Percentiles rank a stretch among this genome's conserved stretches.
phyloP scores from a whole-genome alignment of 2,113 vertebrate genomes.

The Bostrychus sinensis region DNA sequence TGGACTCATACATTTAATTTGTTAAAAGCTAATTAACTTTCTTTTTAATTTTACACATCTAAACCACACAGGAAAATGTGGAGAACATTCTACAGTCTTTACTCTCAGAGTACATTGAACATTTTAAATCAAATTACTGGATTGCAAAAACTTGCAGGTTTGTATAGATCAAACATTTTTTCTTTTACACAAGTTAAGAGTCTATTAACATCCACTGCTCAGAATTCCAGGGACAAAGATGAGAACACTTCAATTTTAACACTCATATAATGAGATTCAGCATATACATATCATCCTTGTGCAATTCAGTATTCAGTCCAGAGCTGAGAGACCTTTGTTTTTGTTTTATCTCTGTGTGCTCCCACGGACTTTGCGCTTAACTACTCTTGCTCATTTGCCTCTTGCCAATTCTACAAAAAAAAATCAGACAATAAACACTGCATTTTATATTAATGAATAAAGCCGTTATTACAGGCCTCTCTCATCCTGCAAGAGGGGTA shows the following conservation, averaged over 20 bases:
- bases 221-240: not conserved
- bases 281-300: slow-evolving; percentile 29
- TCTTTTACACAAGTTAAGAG: slow-evolving; percentile 1
- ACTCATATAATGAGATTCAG: slow-evolving; percentile 54
- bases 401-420: slow-evolving; percentile 52
- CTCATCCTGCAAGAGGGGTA: slow-evolving; percentile 68
- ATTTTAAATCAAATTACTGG: slow-evolving; percentile 24
- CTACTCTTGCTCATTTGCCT: slow-evolving; percentile 14
- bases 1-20: slow-evolving; percentile 7
- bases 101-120: slow-evolving; percentile 60
- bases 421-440: slow-evolving; percentile 54
- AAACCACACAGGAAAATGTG: slow-evolving; percentile 4
- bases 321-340: not conserved
- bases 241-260: slow-evolving; percentile 21
- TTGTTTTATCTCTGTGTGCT: slow-evolving; percentile 13
- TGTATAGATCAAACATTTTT: not conserved
- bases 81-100: slow-evolving; percentile 37
- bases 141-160: slow-evolving; percentile 6
- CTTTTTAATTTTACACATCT: slow-evolving; percentile 2
- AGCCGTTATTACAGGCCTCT: slow-evolving; percentile 65
- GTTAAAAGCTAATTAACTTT: slow-evolving; percentile 18
- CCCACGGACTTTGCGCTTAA: slow-evolving; percentile 18
- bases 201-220: not conserved
- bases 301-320: slow-evolving; percentile 32
- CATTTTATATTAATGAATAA: slow-evolving; percentile 59